Conservation (phyloP, 2,113 vertebrate species). For the Thalassoma bifasciatum region DNA sequence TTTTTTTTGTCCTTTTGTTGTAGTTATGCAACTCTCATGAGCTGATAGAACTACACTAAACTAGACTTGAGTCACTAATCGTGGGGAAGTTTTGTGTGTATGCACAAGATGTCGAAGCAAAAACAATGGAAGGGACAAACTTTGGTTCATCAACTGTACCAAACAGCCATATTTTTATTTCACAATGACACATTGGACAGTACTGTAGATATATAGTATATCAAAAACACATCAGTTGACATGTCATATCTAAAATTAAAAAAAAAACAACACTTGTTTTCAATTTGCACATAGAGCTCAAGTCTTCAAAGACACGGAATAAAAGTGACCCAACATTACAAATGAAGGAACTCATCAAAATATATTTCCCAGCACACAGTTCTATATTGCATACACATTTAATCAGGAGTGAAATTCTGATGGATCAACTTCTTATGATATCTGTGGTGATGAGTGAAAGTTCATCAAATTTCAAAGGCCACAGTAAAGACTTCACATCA, state of each 20-base stretch:
- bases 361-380: conserved; percentile 67
- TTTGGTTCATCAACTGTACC: conserved; percentile 61
- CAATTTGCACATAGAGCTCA: conserved; percentile 70
- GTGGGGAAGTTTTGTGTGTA: too few relatives aligned
- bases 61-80: too few relatives aligned
- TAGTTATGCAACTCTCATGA: neutral
- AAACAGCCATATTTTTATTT: conserved; percentile 80
- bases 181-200: conserved; percentile 78
- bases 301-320: conserved; percentile 68
- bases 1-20: neutral
- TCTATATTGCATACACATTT: conserved; percentile 81
- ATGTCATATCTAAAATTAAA: conserved; percentile 75
- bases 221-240: conserved; percentile 77
- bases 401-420: conserved; percentile 60
- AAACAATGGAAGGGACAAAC: conserved; percentile 26
- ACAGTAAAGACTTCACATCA: conserved; percentile 62
- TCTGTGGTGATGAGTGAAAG: conserved; percentile 48
- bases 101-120: neutral
- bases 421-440: conserved; percentile 43
- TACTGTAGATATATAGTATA: conserved; percentile 68
- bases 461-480: conserved; percentile 66
- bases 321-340: conserved; percentile 73
- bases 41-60: too few relatives aligned
- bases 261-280: conserved; percentile 57
- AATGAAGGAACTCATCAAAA: conserved; percentile 61